These are phyloP conservation scores for Malurus elegans DNA, from an alignment of 2,113 vertebrate genomes.

Conservation along the genomic window DNA sequence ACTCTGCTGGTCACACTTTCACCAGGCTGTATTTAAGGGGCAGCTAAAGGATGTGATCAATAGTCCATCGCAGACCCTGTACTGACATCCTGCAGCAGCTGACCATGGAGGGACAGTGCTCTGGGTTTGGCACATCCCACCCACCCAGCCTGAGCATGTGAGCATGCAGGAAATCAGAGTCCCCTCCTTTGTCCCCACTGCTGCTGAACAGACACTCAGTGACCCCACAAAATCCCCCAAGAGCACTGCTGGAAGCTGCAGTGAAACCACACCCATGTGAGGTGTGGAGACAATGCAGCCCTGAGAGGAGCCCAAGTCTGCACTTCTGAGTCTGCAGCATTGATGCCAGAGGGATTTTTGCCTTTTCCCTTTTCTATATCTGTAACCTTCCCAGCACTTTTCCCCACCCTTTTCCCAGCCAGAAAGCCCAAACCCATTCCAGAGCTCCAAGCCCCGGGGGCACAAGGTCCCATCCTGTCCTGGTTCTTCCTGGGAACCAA, in stretches of 20 bases:
- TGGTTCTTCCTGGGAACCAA: too few species aligned
- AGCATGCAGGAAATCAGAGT: not conserved
- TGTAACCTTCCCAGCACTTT: too few species aligned
- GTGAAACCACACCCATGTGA: not conserved
- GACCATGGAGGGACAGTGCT: not conserved
- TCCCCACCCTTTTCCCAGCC: too few species aligned
- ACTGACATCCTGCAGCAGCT: not conserved
- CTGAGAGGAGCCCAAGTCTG: too few species aligned
- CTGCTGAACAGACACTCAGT: not conserved
- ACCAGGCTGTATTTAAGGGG: not conserved
- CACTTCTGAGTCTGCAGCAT: not conserved
- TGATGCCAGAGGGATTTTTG: too few species aligned
- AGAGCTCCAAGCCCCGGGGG: too few species aligned
- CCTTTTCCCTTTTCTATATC: too few species aligned
- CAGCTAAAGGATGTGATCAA: not conserved
- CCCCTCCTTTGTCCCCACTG: not conserved
- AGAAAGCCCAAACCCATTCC: too few species aligned
- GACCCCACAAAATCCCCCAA: not conserved
- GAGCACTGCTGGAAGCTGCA: not conserved
- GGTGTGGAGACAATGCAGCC: not conserved
- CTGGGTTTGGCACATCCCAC: not conserved
- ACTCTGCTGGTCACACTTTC: not conserved
- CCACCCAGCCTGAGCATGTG: not conserved
- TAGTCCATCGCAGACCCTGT: not conserved
- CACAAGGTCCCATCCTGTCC: too few species aligned